Evolutionary conservation across 2,113 vertebrate species (phyloP).

Genomic region (Pygoscelis antarcticus): DNA sequence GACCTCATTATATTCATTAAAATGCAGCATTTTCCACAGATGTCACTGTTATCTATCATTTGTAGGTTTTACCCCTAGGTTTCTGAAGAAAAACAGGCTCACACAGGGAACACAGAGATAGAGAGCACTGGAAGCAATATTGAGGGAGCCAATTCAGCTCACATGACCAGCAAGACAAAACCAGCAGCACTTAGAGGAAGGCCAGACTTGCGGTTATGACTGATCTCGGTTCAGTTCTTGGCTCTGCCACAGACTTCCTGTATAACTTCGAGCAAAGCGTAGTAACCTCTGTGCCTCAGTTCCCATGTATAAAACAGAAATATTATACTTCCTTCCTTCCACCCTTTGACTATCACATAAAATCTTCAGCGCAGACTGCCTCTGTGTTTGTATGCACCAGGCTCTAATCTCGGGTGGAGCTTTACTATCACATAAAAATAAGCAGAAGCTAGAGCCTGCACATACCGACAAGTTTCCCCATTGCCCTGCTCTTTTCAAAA

Average conservation of each 20-base stretch:
- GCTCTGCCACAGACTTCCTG: conserved; percentile 40
- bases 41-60: not conserved
- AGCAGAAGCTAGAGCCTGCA: not conserved
- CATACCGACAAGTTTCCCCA: not conserved
- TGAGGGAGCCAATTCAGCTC: not conserved
- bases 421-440: conserved; percentile 11
- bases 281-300: not conserved
- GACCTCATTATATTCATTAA: not conserved
- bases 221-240: conserved; percentile 22
- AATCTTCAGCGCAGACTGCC: not conserved
- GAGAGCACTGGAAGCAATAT: not conserved
- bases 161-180: conserved; percentile 31
- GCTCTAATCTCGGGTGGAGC: not conserved
- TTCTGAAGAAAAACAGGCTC: not conserved
- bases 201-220: conserved; percentile 24
- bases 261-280: not conserved
- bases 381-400: not conserved
- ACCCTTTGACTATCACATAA: not conserved
- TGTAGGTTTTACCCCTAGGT: not conserved
- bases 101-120: not conserved
- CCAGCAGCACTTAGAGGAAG: conserved; percentile 12
- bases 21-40: not conserved
- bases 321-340: not conserved
- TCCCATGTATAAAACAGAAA: not conserved
- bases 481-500: not conserved